phyloP scores from a whole-genome alignment of 92 coral and sea anemone genomes.

The Virgularia gustaviana region DNA sequence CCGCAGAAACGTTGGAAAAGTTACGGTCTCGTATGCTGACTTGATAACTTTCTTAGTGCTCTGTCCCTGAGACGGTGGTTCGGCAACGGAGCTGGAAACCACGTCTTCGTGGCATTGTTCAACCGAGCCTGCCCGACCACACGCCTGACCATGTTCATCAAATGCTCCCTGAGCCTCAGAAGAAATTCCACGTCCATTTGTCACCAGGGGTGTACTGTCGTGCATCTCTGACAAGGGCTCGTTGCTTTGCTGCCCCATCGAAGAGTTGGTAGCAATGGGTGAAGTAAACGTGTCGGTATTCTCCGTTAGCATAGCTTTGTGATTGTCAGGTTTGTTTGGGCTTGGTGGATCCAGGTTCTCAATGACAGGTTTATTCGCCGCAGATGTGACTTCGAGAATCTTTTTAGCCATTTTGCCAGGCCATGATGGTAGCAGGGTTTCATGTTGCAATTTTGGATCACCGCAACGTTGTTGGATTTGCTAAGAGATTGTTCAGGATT shows the following conservation, averaged over 20 bases:
- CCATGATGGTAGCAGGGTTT: slow-evolving; percentile 22
- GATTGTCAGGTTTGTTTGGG: background rate
- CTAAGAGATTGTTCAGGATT: background rate
- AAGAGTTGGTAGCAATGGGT: background rate
- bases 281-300: no score
- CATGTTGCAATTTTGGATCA: background rate
- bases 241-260: background rate
- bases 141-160: no score
- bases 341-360: background rate
- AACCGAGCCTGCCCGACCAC: no score
- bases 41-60: background rate
- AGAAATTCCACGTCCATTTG: no score
- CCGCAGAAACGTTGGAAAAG: slow-evolving; percentile 1
- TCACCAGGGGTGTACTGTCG: no score
- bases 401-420: background rate
- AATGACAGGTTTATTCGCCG: background rate
- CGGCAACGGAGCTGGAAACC: background rate
- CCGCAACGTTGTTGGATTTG: slow-evolving; percentile 34
- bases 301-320: no score
- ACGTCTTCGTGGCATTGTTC: no score
- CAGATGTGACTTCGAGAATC: background rate
- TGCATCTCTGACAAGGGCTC: no score
- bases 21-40: background rate
- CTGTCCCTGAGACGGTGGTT: background rate
- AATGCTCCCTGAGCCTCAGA: no score